Evolutionary conservation across 2,113 vertebrate genomes (phyloP).

Genomic region (Myodes glareolus): DNA sequence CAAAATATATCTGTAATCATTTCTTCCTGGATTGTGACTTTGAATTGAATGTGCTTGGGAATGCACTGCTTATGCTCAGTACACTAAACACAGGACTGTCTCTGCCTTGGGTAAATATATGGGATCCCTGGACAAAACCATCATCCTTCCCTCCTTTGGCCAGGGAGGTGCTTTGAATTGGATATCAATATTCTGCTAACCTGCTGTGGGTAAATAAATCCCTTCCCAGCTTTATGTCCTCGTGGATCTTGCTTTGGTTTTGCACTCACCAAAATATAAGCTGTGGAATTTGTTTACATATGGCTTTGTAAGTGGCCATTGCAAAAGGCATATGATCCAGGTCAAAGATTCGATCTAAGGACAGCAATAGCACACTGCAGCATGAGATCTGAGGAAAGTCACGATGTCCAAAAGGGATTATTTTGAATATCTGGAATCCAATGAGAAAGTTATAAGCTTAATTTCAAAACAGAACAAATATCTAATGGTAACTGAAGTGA

Average conservation of each 20-base stretch:
- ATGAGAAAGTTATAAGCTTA: constrained; percentile 62
- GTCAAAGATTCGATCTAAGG: constrained; percentile 95
- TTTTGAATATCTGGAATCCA: constrained; percentile 88
- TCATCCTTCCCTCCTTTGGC: neutral
- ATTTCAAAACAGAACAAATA: neutral
- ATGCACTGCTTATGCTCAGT: neutral
- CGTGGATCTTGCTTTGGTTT: neutral
- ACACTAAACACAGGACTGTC: neutral
- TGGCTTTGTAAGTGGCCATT: constrained; percentile 78
- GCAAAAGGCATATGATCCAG: constrained; percentile 91
- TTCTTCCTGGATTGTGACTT: neutral
- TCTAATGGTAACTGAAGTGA: neutral
- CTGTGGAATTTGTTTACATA: neutral
- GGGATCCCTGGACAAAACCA: neutral
- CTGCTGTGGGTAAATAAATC: neutral
- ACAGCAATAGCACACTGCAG: constrained; percentile 91
- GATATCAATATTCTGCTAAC: neutral
- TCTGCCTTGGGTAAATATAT: neutral
- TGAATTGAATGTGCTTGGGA: neutral
- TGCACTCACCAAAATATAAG: neutral
- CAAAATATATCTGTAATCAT: too few species aligned
- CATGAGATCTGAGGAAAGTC: constrained; percentile 89
- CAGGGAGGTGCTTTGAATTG: neutral
- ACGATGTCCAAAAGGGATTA: constrained; percentile 89
- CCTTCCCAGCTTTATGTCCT: neutral